A percentile compares a stretch with the other conserved stretches of the same genome.
Conservation (phyloP, 2,113 vertebrate genomes). For the Leptosomus discolor region DNA sequence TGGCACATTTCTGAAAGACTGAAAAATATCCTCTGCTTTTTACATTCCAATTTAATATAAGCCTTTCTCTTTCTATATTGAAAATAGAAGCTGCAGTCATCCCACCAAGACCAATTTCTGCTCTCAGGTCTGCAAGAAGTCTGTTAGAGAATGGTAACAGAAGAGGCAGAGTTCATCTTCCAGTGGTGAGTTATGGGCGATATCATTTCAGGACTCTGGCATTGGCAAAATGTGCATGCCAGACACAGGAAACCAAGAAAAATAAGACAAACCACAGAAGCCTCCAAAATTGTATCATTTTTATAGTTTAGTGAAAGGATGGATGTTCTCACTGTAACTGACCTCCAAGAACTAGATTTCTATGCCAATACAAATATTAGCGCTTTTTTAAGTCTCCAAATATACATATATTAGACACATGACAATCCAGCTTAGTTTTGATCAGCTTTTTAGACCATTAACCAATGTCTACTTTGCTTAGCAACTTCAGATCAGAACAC, state of each 20-base stretch:
- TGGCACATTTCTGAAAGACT: background rate
- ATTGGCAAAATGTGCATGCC: background rate
- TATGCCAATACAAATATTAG: constrained; percentile 48
- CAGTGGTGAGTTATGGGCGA: background rate
- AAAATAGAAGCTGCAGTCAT: background rate
- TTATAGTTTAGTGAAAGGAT: background rate
- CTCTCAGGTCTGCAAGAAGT: background rate
- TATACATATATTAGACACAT: background rate
- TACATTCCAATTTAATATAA: background rate
- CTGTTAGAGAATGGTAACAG: background rate
- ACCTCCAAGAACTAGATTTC: background rate
- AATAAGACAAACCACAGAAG: constrained; percentile 21
- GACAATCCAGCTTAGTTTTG: background rate
- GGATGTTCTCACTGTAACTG: constrained; percentile 3
- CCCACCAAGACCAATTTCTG: background rate
- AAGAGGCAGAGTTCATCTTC: background rate
- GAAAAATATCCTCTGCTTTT: background rate
- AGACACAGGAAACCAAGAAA: constrained; percentile 60
- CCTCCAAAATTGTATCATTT: background rate
- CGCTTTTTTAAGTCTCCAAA: background rate
- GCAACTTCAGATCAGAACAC: background rate
- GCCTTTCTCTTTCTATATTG: background rate
- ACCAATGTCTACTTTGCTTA: background rate
- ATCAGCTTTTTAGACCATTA: background rate
- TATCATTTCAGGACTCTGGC: background rate